Conservation (phyloP, 2,888 invertebrate species). For the Phymatocera aterrima region DNA sequence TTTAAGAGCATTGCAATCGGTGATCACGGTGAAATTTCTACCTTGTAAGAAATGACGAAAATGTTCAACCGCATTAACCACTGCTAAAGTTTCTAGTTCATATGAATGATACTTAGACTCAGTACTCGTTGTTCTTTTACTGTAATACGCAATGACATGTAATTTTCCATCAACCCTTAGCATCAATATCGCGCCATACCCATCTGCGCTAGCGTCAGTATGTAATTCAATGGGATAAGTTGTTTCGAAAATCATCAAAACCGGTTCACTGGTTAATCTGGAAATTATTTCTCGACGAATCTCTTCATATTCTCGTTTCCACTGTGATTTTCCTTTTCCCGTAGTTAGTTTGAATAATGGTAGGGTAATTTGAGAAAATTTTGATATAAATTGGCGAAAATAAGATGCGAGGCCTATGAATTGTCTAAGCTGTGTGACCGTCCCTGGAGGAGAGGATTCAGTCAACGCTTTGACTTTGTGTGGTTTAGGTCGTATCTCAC, state of each 20-base stretch:
- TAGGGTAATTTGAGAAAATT: slow-evolving; percentile 41
- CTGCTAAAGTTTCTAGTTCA: slow-evolving; percentile 1
- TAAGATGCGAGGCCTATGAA: slow-evolving; percentile 42
- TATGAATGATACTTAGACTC: neutral
- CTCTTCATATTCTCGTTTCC: slow-evolving; percentile 37
- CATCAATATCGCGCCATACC: slow-evolving; percentile 48
- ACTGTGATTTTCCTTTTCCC: slow-evolving; percentile 44
- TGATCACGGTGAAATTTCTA: neutral
- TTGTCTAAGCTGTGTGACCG: slow-evolving; percentile 74
- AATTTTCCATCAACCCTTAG: slow-evolving; percentile 12
- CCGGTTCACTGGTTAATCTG: slow-evolving; percentile 40
- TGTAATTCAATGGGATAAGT: slow-evolving; percentile 49
- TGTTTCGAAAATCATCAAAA: slow-evolving; percentile 45
- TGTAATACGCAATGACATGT: slow-evolving; percentile 20
- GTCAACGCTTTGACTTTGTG: slow-evolving; percentile 67
- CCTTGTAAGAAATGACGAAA: neutral
- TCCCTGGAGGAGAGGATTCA: slow-evolving; percentile 75
- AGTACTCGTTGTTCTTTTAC: neutral
- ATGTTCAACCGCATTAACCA: slow-evolving; percentile 2
- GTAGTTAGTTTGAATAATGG: slow-evolving; percentile 27
- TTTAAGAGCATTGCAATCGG: slow-evolving; percentile 50
- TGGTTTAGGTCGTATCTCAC: slow-evolving; percentile 59
- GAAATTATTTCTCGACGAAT: slow-evolving; percentile 48
- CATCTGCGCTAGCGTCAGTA: slow-evolving; percentile 49
- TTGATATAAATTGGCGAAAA: slow-evolving; percentile 50